A percentile compares a stretch with the other conserved stretches of the same genome.
phyloP scores from a whole-genome alignment of 2,797 vertebrate species.

The Ispidina lecontei region DNA sequence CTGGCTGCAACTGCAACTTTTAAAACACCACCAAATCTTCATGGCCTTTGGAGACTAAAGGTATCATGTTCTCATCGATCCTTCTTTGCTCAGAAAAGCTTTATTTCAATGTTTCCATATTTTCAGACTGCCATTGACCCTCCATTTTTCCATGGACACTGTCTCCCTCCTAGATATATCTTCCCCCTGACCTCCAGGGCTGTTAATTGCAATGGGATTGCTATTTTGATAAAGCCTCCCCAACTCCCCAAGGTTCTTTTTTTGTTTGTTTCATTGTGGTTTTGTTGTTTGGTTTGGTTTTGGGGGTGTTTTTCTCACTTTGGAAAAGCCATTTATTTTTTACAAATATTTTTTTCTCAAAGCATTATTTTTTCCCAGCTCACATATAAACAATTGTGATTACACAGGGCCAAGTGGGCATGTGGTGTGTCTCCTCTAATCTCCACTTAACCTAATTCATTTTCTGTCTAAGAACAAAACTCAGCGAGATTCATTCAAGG shows the following conservation, averaged over 20 bases:
- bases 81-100: neutral
- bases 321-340: neutral
- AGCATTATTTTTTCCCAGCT: neutral
- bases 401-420: neutral
- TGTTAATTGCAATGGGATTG: neutral
- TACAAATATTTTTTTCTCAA: neutral
- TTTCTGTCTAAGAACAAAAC: slow-evolving; percentile 62
- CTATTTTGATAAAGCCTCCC: neutral
- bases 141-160: neutral
- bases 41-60: neutral
- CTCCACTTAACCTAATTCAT: slow-evolving; percentile 51
- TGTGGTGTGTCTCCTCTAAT: slow-evolving; percentile 43
- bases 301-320: neutral
- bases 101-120: neutral
- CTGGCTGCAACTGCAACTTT: neutral
- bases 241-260: neutral
- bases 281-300: no score
- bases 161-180: neutral
- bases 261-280: no score
- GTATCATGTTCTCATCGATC: neutral
- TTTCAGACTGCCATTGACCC: neutral
- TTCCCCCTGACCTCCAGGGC: neutral
- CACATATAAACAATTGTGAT: neutral
- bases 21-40: neutral
- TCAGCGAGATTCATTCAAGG: slow-evolving; percentile 29